A percentile compares a stretch with the other conserved stretches of the same genome.
Evolutionary conservation across 2,888 invertebrate genomes (phyloP).

Genomic region (Epinotia bilunana): DNA sequence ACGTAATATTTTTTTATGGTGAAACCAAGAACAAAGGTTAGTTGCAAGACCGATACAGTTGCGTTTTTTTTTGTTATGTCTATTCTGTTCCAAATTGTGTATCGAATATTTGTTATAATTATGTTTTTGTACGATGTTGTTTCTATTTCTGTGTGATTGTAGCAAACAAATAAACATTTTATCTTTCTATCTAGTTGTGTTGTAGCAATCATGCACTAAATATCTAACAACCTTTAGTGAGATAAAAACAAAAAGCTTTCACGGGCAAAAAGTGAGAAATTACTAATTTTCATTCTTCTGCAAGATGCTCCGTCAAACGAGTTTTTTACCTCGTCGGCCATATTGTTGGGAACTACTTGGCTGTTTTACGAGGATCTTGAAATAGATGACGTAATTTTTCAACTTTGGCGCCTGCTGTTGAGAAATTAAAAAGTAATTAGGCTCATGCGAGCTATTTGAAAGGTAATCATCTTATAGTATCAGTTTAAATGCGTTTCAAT

Average conservation of each 20-base stretch:
- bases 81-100: too few species aligned
- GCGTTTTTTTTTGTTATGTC: too few species aligned
- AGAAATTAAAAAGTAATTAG: constrained; percentile 17
- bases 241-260: constrained; percentile 31
- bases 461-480: too few species aligned
- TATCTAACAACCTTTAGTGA: constrained; percentile 21
- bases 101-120: too few species aligned
- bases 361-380: constrained; percentile 31
- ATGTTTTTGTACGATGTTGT: too few species aligned
- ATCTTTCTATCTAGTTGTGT: too few species aligned
- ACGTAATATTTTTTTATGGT: too few species aligned
- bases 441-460: not conserved
- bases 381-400: constrained; percentile 38
- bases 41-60: not conserved
- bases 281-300: constrained; percentile 41
- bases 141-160: too few species aligned
- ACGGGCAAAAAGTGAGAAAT: constrained; percentile 30
- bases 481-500: too few species aligned
- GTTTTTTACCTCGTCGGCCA: constrained; percentile 37
- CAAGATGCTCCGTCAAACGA: constrained; percentile 35
- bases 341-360: constrained; percentile 42
- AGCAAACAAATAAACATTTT: too few species aligned
- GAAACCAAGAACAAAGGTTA: too few species aligned
- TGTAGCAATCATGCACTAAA: constrained; percentile 2
- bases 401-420: constrained; percentile 17